Evolutionary conservation across 2,888 invertebrate species (phyloP).

Genomic region (Drosophila phalerata): DNA sequence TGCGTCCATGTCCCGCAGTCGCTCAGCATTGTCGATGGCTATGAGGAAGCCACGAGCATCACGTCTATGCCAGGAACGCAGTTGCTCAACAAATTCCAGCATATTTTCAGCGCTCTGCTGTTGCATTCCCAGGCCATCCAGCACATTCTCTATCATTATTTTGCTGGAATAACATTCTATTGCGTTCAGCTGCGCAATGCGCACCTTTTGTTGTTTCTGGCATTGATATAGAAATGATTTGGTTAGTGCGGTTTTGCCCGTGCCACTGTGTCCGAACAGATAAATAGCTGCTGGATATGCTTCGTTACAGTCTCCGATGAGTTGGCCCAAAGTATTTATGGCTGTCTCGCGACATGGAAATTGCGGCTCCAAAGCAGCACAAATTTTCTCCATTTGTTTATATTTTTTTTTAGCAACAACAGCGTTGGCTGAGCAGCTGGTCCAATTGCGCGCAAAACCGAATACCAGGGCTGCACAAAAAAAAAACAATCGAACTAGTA

Average conservation of each 20-base stretch:
- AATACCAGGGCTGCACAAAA: slow-evolving; percentile 18
- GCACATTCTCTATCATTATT: slow-evolving; percentile 91
- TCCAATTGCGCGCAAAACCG: slow-evolving; percentile 24
- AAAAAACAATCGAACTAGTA: slow-evolving; percentile 1
- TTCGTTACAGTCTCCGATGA: slow-evolving; percentile 86
- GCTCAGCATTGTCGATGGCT: slow-evolving; percentile 93
- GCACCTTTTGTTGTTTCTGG: slow-evolving; percentile 86
- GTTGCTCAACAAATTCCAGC: slow-evolving; percentile 88
- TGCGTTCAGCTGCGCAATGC: slow-evolving; percentile 88
- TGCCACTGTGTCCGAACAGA: slow-evolving; percentile 93
- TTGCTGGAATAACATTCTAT: slow-evolving; percentile 92
- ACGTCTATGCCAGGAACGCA: slow-evolving; percentile 80
- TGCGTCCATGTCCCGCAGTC: slow-evolving; percentile 90
- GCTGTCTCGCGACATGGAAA: slow-evolving; percentile 82
- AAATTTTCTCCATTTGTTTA: slow-evolving; percentile 60
- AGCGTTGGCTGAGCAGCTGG: slow-evolving; percentile 7
- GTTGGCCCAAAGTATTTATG: slow-evolving; percentile 68
- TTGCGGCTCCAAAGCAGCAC: slow-evolving; percentile 53
- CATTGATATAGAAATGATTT: slow-evolving; percentile 88
- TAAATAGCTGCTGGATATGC: slow-evolving; percentile 90
- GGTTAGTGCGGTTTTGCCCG: slow-evolving; percentile 92
- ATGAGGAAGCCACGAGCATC: slow-evolving; percentile 86
- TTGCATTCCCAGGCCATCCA: slow-evolving; percentile 86
- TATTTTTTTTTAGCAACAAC: slow-evolving; percentile 26
- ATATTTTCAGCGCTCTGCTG: slow-evolving; percentile 88